phyloP scores from a whole-genome alignment of 2,113 vertebrate species.

The Gymnarchus niloticus region DNA sequence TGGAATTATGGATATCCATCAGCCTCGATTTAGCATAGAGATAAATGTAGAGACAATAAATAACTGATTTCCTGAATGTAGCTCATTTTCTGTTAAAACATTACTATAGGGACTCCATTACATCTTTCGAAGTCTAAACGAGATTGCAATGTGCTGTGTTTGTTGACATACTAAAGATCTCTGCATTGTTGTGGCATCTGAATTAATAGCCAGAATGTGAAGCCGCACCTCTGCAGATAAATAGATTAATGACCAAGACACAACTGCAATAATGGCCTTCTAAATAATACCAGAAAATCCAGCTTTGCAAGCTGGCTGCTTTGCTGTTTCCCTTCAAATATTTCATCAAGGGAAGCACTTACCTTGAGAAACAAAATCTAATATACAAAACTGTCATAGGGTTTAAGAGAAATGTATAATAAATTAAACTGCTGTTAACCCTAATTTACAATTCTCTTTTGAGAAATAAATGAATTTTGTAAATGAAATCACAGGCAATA shows the following conservation, averaged over 20 bases:
- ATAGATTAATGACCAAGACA: slow-evolving; percentile 20
- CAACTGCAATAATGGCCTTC: slow-evolving; percentile 4
- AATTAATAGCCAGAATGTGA: background rate
- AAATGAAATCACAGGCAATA: background rate
- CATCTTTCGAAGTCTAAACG: background rate
- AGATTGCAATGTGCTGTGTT: background rate
- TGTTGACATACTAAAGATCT: background rate
- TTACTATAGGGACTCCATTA: background rate
- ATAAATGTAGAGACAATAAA: no score
- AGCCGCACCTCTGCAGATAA: background rate
- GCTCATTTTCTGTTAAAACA: background rate
- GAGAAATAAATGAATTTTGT: slow-evolving; percentile 2
- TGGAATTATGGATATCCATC: no score
- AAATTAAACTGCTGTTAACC: slow-evolving; percentile 11
- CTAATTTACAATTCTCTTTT: slow-evolving; percentile 20
- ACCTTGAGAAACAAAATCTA: slow-evolving; percentile 6
- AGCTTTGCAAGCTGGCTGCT: background rate
- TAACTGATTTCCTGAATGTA: no score
- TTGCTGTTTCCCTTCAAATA: background rate
- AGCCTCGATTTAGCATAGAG: no score
- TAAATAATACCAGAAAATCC: background rate
- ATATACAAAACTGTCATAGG: slow-evolving; percentile 19
- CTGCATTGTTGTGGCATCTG: background rate
- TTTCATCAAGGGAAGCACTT: slow-evolving; percentile 11
- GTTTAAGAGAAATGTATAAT: slow-evolving; percentile 12